Evolutionary conservation across 1,140 invertebrate genomes (phyloP).

Genomic region (Asobara japonica): DNA sequence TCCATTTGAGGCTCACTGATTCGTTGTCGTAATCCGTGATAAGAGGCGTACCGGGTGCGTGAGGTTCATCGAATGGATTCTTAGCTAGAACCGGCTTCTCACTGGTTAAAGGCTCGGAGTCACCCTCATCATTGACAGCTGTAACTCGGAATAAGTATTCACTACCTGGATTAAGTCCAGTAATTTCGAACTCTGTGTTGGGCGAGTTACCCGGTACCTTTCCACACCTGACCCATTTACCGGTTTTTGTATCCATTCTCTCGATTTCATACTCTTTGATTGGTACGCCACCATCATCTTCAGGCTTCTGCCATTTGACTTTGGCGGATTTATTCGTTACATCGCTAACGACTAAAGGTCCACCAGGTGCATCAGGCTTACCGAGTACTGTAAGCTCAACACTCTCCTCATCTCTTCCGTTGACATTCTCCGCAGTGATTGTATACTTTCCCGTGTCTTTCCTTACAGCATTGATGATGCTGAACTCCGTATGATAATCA

Average conservation of each 20-base stretch:
- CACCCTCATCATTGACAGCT: conserved; percentile 95
- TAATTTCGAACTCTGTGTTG: conserved; percentile 86
- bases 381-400: conserved; percentile 92
- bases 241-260: conserved; percentile 90
- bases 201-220: conserved; percentile 78
- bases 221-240: conserved; percentile 90
- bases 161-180: conserved; percentile 87
- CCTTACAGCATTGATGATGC: conserved; percentile 81
- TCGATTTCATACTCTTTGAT: conserved; percentile 96
- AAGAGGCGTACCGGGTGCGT: conserved; percentile 90
- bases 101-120: conserved; percentile 91
- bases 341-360: conserved; percentile 88
- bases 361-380: conserved; percentile 85
- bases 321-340: conserved; percentile 88
- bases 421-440: conserved; percentile 87
- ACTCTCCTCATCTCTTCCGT: conserved; percentile 88
- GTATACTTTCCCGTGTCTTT: conserved; percentile 94
- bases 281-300: conserved; percentile 92
- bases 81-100: conserved; percentile 88
- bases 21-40: conserved; percentile 94
- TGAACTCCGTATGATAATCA: conserved; percentile 92
- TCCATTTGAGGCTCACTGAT: conserved; percentile 94
- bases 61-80: conserved; percentile 92
- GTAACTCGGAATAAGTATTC: conserved; percentile 97
- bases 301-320: conserved; percentile 89